Percentiles rank a stretch among this genome's conserved stretches.
Conservation (phyloP, 2,888 invertebrate species). For the Tachystola acroxantha region DNA sequence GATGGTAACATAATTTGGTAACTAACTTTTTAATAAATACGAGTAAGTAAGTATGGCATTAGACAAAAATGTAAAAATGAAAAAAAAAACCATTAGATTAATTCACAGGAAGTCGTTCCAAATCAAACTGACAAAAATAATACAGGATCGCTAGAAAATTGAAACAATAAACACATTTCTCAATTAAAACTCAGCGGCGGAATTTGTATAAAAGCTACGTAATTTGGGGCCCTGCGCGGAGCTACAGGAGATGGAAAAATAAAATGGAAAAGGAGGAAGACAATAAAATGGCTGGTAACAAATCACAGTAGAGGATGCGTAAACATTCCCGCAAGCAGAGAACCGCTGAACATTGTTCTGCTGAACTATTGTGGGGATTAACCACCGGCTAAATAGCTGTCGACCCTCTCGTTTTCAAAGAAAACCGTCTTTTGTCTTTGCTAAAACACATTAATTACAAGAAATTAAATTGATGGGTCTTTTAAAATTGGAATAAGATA, state of each 20-base stretch:
- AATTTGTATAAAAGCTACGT: constrained; percentile 18
- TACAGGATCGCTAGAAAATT: constrained; percentile 15
- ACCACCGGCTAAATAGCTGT: constrained; percentile 12
- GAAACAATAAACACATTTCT: constrained; percentile 42
- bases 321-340: constrained; percentile 30
- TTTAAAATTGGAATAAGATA: too few relatives aligned
- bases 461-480: too few relatives aligned
- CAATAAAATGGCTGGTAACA: constrained; percentile 43
- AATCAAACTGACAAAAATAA: constrained; percentile 2
- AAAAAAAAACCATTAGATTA: too few relatives aligned
- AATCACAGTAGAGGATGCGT: constrained; percentile 44
- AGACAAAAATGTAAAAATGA: too few relatives aligned
- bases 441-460: not conserved
- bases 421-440: not conserved
- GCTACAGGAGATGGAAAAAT: constrained; percentile 21
- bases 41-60: too few relatives aligned
- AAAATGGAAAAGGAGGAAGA: constrained; percentile 25
- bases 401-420: not conserved
- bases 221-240: constrained; percentile 25
- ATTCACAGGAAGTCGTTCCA: not conserved
- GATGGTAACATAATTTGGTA: too few relatives aligned
- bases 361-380: constrained; percentile 27
- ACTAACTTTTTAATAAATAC: too few relatives aligned
- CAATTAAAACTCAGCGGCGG: constrained; percentile 34
- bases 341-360: constrained; percentile 26